Evolutionary conservation across 2,797 vertebrate species (phyloP), one percentile per base, ranked within the genome.

Genomic region (Gobio occitaniae): DNA sequence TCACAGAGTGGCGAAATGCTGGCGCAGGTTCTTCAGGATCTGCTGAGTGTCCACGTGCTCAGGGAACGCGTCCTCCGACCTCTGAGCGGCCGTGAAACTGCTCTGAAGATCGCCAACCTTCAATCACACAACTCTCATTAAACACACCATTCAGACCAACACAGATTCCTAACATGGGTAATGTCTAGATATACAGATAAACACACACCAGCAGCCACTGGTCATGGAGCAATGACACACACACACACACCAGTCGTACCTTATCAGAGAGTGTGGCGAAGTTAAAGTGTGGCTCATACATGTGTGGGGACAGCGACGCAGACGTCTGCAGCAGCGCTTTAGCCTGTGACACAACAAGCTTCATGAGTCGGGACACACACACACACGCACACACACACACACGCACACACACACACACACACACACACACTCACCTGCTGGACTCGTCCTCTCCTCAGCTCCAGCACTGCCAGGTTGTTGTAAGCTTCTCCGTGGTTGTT

Each of bases 201-300:
- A 63, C 2, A 29, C 50, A 10, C 19, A 36, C 6, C 3, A 52
- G 8, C 10, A 68, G 15, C 4, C n/a, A 21, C 1, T 38, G 7
- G 19, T 15, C 4, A 13, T 54, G 11, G 16, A 61, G 16, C 21
- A 61, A 38, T 13, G 12, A 19, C 52, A 19, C 6, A 54, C 52
- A 50, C 70, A 2, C 48, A 74, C 32, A 32, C 32, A 52, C 0
- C 1, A n/a, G 48, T 29, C 66, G 91, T 96, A 99, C 98, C 97
- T 98, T 97, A 88, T 99, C 96, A 77, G 96, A 98, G 79, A 99
- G 92, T 61, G 96, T 91, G 84, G 97, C 96, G 77, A 97, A 95
- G 91, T 99, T 99, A 90, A 96, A 99, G 93, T 99, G 97, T 5
- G 98, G 97, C 74, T 99, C 98, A 41, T 99, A 99, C 97, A 99